These are phyloP conservation scores for Misgurnus anguillicaudatus DNA, from an alignment of 2,113 vertebrate genomes.

Conservation along the genomic window DNA sequence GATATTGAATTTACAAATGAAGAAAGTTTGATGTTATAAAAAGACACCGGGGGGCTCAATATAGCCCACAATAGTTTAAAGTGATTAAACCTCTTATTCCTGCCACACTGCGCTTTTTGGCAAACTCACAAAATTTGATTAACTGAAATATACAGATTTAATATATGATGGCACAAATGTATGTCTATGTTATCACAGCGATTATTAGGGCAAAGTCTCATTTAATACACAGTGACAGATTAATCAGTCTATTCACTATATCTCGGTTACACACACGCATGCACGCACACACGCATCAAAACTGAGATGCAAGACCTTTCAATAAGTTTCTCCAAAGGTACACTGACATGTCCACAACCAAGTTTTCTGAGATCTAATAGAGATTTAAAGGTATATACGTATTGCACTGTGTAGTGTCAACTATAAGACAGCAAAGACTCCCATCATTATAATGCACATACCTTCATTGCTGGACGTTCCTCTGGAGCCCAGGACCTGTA, in stretches of 20 bases:
- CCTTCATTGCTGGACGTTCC: conserved; percentile 72
- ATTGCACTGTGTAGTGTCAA: background rate
- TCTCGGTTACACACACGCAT: background rate
- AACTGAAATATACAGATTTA: background rate
- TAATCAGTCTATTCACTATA: conserved; percentile 14
- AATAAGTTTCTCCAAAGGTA: background rate
- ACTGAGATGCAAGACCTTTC: background rate
- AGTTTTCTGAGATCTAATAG: background rate
- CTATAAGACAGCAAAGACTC: background rate
- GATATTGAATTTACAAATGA: too few species aligned
- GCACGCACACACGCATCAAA: conserved; percentile 3
- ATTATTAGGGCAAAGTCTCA: background rate
- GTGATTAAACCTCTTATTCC: background rate
- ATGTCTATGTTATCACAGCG: background rate
- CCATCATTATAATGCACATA: conserved; percentile 48
- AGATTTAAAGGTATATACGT: background rate
- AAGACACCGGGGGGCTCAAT: too few species aligned
- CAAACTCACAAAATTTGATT: background rate
- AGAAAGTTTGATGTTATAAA: too few species aligned
- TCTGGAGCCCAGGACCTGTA: conserved; percentile 64
- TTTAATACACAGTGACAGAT: conserved; percentile 22
- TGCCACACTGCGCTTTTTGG: background rate
- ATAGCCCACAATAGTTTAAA: background rate
- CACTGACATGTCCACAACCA: background rate
- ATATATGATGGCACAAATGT: background rate